phyloP scores from a whole-genome alignment of 2,113 vertebrate species.

The Boleophthalmus pectinirostris region DNA sequence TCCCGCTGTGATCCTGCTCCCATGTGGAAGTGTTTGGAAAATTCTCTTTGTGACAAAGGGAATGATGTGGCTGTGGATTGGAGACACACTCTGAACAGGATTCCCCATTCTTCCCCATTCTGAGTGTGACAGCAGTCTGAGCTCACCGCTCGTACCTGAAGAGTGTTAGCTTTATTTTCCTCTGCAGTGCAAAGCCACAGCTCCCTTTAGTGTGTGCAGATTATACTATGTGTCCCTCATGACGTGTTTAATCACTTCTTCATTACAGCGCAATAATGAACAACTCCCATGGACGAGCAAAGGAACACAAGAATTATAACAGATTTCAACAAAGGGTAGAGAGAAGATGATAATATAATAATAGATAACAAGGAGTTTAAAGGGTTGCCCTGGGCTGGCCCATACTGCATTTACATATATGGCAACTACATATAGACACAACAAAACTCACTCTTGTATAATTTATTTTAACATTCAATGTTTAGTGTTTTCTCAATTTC shows the following conservation, averaged over 20 bases:
- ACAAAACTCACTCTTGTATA: too few relatives aligned
- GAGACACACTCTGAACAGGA: slow-evolving; percentile 43
- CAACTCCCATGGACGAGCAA: neutral
- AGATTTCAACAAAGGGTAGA: neutral
- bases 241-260: neutral
- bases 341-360: neutral
- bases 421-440: too few relatives aligned
- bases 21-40: slow-evolving; percentile 40
- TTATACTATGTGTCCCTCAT: neutral
- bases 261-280: neutral
- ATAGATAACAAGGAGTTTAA: neutral
- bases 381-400: neutral
- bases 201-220: neutral
- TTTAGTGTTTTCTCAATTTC: too few relatives aligned
- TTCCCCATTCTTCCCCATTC: slow-evolving; percentile 40
- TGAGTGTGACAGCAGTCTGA: slow-evolving; percentile 11
- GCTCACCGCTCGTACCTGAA: slow-evolving; percentile 29
- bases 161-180: neutral
- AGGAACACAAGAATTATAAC: neutral
- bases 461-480: too few relatives aligned
- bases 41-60: slow-evolving; percentile 34
- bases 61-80: slow-evolving; percentile 52
- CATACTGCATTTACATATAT: too few relatives aligned
- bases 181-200: neutral
- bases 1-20: slow-evolving; percentile 35